Evolutionary conservation across 2,888 invertebrate species (phyloP).

Genomic region (Hypercompe scribonia): DNA sequence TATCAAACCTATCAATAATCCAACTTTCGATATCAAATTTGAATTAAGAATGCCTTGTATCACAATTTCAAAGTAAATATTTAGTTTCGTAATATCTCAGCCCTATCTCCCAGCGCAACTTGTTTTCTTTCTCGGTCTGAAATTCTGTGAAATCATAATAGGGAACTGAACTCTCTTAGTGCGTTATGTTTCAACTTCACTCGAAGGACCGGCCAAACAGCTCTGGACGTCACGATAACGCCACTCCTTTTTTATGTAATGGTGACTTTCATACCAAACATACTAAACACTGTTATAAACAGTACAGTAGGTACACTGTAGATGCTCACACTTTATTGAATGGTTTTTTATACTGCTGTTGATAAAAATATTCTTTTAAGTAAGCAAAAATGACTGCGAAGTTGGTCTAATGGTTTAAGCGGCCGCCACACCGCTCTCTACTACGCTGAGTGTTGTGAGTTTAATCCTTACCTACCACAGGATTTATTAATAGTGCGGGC

Average conservation of each 20-base stretch:
- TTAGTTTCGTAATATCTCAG: no score
- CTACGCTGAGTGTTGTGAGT: no score
- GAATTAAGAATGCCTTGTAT: background rate
- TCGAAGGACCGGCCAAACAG: background rate
- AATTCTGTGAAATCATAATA: background rate
- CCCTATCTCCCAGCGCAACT: no score
- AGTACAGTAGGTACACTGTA: background rate
- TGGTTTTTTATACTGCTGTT: background rate
- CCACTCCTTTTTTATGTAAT: background rate
- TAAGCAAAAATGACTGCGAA: no score
- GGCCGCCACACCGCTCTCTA: no score
- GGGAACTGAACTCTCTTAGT: background rate
- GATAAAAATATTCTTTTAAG: no score
- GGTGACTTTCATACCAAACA: background rate
- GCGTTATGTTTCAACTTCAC: no score
- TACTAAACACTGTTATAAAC: background rate
- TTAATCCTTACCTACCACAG: no score
- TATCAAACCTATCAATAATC: no score
- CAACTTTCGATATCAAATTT: no score
- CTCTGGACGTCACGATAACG: background rate
- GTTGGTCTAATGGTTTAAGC: no score
- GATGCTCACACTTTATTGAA: background rate
- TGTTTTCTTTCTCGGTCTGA: background rate
- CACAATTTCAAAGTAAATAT: slow-evolving; percentile 11
- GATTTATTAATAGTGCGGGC: no score